phyloP scores from a whole-genome alignment of 2,888 invertebrate species.

The Nemurella pictetii region DNA sequence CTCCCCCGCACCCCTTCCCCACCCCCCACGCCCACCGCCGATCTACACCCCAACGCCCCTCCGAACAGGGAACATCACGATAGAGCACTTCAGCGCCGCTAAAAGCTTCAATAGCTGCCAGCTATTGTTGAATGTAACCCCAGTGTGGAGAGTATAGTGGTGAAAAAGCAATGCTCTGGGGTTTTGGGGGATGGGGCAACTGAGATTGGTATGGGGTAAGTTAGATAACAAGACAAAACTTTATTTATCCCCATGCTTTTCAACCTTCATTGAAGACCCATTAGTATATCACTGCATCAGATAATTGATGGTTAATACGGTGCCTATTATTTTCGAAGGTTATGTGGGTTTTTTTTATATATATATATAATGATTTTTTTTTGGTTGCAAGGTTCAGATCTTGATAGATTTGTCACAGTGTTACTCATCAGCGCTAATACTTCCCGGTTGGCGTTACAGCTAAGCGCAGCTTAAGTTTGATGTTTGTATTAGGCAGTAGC shows the following conservation, averaged over 20 bases:
- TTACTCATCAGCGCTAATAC: too few species aligned
- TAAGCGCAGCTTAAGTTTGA: neutral
- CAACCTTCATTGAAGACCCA: neutral
- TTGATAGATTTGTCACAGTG: too few species aligned
- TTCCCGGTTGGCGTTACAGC: too few species aligned
- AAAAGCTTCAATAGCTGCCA: conserved; percentile 28
- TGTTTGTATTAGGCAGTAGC: too few species aligned
- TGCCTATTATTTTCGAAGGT: too few species aligned
- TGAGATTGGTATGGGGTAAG: neutral
- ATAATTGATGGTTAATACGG: too few species aligned
- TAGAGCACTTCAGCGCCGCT: conserved; percentile 23
- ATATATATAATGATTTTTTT: too few species aligned
- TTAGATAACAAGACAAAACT: conserved; percentile 15
- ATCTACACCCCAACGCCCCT: neutral
- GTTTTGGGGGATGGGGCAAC: neutral
- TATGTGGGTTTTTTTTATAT: too few species aligned
- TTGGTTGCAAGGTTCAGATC: too few species aligned
- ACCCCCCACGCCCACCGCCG: too few species aligned
- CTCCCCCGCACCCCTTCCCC: neutral
- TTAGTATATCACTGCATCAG: too few species aligned
- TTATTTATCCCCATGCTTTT: conserved; percentile 1
- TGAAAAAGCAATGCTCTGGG: neutral
- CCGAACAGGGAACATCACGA: neutral
- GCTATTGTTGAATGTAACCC: conserved; percentile 31
- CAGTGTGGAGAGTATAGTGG: neutral